Evolutionary conservation across 1,140 invertebrate species (phyloP).

Genomic region (Bombus ignitus): DNA sequence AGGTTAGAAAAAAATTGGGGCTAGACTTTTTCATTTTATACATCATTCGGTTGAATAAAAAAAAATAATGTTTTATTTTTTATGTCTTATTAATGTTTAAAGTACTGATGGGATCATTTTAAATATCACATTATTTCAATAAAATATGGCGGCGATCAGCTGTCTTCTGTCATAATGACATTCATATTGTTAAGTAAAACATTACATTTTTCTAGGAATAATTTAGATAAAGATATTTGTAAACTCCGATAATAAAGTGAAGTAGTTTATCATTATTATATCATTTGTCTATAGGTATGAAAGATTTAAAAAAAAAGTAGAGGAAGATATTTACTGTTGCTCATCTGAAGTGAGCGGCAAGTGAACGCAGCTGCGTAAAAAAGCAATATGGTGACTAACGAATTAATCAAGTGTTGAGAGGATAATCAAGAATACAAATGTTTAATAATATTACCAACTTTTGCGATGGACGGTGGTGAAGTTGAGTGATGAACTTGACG

Average conservation of each 20-base stretch:
- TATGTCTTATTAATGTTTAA: neutral
- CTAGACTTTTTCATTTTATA: neutral
- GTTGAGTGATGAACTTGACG: slow-evolving; percentile 73
- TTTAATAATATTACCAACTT: slow-evolving; percentile 78
- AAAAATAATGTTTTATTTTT: neutral
- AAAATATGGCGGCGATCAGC: slow-evolving; percentile 69
- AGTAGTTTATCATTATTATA: neutral
- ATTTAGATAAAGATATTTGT: neutral
- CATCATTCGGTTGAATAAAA: neutral
- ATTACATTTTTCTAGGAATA: slow-evolving; percentile 2
- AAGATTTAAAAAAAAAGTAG: neutral
- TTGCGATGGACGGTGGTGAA: slow-evolving; percentile 64
- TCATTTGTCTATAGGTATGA: neutral
- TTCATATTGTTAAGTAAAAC: slow-evolving; percentile 38
- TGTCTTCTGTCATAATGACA: slow-evolving; percentile 69
- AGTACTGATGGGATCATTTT: slow-evolving; percentile 20
- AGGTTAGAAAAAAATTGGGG: neutral
- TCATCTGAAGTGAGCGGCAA: slow-evolving; percentile 64
- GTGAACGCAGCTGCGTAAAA: slow-evolving; percentile 59
- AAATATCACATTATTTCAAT: slow-evolving; percentile 55
- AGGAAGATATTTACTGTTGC: slow-evolving; percentile 22
- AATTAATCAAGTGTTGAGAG: slow-evolving; percentile 75
- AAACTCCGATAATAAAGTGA: neutral
- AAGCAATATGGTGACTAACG: slow-evolving; percentile 79
- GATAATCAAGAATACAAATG: slow-evolving; percentile 63